A percentile compares a stretch with the other conserved stretches of the same genome.
phyloP scores from a whole-genome alignment of 2,888 invertebrate species.

The Tetropium fuscum region DNA sequence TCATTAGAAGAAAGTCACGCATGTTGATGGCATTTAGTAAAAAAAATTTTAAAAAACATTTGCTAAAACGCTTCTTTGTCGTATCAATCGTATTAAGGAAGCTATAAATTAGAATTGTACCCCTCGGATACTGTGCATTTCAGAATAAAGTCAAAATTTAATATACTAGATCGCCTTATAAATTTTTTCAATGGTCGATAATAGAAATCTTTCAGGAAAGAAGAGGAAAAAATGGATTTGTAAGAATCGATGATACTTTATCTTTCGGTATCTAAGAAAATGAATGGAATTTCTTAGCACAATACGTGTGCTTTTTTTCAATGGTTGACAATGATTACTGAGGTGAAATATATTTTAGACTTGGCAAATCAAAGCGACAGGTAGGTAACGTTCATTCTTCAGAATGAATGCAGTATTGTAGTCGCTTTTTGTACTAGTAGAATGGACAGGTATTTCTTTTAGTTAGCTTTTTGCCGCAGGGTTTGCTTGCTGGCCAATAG shows the following conservation, averaged over 20 bases:
- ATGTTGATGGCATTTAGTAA: no score
- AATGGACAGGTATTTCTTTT: constrained; percentile 63
- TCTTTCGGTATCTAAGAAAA: constrained; percentile 49
- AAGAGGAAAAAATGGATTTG: constrained; percentile 12
- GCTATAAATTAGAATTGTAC: neutral
- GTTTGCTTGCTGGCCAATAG: constrained; percentile 25
- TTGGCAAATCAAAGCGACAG: constrained; percentile 64
- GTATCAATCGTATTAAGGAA: neutral
- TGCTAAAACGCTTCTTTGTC: neutral
- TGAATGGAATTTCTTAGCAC: constrained; percentile 47
- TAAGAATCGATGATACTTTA: constrained; percentile 36
- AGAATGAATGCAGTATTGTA: constrained; percentile 56
- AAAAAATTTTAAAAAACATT: neutral
- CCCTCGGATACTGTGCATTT: neutral
- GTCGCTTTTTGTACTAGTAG: constrained; percentile 53
- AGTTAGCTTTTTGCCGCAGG: constrained; percentile 56
- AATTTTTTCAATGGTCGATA: constrained; percentile 1
- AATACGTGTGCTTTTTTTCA: constrained; percentile 49
- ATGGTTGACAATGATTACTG: constrained; percentile 62
- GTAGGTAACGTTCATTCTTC: constrained; percentile 62
- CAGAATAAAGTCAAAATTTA: constrained; percentile 15
- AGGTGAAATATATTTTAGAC: constrained; percentile 64
- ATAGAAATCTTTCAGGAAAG: constrained; percentile 9
- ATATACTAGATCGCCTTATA: constrained; percentile 8
- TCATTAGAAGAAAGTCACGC: no score